These are phyloP conservation scores for Rallus limicola DNA, from an alignment of 2,113 vertebrate species.

Conservation along the genomic window DNA sequence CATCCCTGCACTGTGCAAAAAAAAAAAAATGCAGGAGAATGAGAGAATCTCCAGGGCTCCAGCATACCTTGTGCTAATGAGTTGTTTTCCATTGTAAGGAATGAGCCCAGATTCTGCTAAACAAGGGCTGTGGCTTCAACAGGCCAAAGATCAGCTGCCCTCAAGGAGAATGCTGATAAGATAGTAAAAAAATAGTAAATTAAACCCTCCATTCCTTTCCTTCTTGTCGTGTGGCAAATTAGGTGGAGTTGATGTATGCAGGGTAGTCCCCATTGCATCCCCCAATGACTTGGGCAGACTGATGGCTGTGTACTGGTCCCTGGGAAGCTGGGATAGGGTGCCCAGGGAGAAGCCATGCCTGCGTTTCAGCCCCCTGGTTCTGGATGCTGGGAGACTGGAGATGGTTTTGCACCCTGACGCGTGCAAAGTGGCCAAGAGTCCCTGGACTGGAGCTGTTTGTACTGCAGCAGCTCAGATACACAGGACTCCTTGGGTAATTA, in stretches of 20 bases:
- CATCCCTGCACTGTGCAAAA: not conserved
- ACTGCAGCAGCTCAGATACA: not conserved
- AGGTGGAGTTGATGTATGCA: fast-evolving
- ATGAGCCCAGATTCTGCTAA: not conserved
- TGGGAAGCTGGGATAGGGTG: not conserved
- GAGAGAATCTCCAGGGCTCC: not conserved
- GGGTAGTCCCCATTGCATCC: fast-evolving
- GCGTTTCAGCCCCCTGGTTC: not conserved
- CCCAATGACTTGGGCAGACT: fast-evolving
- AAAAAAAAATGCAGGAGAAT: not conserved
- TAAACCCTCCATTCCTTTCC: not conserved
- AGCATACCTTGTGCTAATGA: slow-evolving; percentile 35
- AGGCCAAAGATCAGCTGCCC: not conserved
- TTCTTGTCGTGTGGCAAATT: not conserved
- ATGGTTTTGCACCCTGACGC: not conserved
- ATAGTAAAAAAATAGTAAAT: not conserved
- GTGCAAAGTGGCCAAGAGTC: not conserved
- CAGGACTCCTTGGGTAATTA: not conserved
- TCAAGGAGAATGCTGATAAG: not conserved
- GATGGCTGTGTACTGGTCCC: not conserved
- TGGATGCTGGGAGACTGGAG: not conserved
- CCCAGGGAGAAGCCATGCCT: not conserved
- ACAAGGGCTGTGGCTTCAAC: slow-evolving; percentile 4
- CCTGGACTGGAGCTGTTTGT: not conserved
- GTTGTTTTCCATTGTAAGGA: slow-evolving; percentile 47